These are phyloP conservation scores for Prionace glauca DNA, from an alignment of 2,797 vertebrate genomes.

Conservation along the genomic window DNA sequence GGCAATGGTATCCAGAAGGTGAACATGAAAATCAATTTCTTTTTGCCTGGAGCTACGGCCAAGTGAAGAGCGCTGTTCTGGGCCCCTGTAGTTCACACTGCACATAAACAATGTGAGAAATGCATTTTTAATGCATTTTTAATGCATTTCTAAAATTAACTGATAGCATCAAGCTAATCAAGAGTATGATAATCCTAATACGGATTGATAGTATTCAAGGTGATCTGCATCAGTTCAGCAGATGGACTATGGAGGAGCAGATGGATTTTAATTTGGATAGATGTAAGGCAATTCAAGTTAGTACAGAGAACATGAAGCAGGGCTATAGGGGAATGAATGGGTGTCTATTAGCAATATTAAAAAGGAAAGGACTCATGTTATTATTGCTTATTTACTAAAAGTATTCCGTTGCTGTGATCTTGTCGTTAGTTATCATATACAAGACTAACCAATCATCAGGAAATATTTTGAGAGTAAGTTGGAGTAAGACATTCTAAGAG, in stretches of 20 bases:
- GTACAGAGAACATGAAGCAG: background rate
- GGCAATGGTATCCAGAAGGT: background rate
- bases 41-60: background rate
- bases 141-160: slow-evolving; percentile 9
- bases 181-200: background rate
- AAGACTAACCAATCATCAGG: background rate
- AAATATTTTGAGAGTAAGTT: background rate
- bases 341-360: background rate
- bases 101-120: background rate
- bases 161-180: background rate
- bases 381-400: too few relatives aligned
- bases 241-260: background rate
- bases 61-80: background rate
- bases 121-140: background rate
- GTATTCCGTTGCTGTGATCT: background rate
- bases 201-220: background rate
- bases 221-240: background rate
- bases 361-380: background rate
- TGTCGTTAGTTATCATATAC: background rate
- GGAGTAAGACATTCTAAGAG: background rate
- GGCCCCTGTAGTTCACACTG: background rate
- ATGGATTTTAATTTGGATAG: slow-evolving; percentile 24
- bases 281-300: background rate
- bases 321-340: background rate
- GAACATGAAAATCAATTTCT: slow-evolving; percentile 23